Base-by-base conservation (phyloP, 2,888 invertebrate species). In the Gryllus longicercus region DNA sequence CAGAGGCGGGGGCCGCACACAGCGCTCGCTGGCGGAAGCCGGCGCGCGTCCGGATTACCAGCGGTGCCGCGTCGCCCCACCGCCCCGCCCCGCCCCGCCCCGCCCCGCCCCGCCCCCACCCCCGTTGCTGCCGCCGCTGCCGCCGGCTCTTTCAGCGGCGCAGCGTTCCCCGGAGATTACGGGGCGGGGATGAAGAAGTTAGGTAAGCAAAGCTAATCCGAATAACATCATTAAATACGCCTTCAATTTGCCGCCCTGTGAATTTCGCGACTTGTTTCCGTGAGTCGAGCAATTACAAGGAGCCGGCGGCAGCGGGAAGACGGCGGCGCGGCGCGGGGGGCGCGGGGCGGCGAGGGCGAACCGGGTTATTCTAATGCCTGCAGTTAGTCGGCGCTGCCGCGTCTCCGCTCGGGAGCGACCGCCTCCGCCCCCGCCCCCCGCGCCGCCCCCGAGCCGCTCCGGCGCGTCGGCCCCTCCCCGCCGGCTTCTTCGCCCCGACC, bases 191-290 rank as follows among this genome's bases (percentile, higher is more conserved):
- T n/a, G 50, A 77, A n/a, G 38, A 50, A 38, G 38, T 77, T 77
- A 50, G 50, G 77, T 49, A 77, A 77, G 77, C 77, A 80, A 79
- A 81, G 80, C 82, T 82, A 82, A 82, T 81, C 80, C 80, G 78
- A 81, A 80, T 88, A 88, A 88, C 88, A 88, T 88, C 88, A 88
- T 88, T 88, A 88, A 88, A 88, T 88, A 88, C 88, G 87, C 87
- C 87, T 88, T 86, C 88, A 88, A 88, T 88, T 88, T 88, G 87
- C 88, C 88, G 88, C 88, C 86, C 87, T 87, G 88, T 87, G 88
- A 87, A 87, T 87, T 87, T 85, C 86, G 82, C 76, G 76, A 76
- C 63, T 63, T 18, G 76, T 63, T 75, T 76, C 77, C 51, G 12
- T 78, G 75, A 25, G 49, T 63, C 50, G 23, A n/a, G 50, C 50